These are phyloP conservation scores for Nymphalis urticae DNA, from an alignment of 2,888 invertebrate genomes.

Conservation along the genomic window DNA sequence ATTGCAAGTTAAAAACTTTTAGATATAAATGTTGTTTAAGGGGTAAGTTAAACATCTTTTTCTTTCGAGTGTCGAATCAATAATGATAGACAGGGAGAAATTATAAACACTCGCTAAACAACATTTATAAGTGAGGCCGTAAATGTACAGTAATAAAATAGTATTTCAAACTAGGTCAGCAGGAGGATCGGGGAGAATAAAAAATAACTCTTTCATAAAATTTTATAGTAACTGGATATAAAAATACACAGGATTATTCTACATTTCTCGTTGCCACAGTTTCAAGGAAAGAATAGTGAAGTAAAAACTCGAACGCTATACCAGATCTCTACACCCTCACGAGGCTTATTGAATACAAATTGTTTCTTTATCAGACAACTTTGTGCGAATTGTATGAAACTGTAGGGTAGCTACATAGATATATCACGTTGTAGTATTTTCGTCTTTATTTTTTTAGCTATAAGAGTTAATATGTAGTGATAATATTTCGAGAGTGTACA, in stretches of 20 bases:
- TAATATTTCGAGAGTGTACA: slow-evolving; percentile 8
- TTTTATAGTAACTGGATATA: slow-evolving; percentile 24
- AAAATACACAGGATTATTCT: slow-evolving; percentile 23
- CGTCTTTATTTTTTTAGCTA: background rate
- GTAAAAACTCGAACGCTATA: slow-evolving; percentile 36
- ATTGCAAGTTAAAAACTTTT: too few relatives aligned
- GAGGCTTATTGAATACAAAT: slow-evolving; percentile 76
- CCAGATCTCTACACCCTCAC: slow-evolving; percentile 54
- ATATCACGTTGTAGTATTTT: background rate
- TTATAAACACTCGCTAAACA: too few relatives aligned
- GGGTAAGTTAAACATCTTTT: too few relatives aligned
- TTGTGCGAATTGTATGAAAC: slow-evolving; percentile 40
- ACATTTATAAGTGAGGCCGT: too few relatives aligned
- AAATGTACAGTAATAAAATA: too few relatives aligned
- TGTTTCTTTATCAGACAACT: slow-evolving; percentile 68
- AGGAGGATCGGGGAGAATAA: background rate
- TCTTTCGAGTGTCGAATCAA: too few relatives aligned
- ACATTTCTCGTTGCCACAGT: slow-evolving; percentile 20
- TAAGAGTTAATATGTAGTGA: background rate
- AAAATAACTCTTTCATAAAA: slow-evolving; percentile 14
- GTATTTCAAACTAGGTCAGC: slow-evolving; percentile 2
- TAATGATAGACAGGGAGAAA: too few relatives aligned
- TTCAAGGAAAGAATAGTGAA: slow-evolving; percentile 35
- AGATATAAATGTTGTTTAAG: too few relatives aligned
- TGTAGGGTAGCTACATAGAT: background rate